A percentile compares a stretch with the other conserved stretches of the same genome.
These are phyloP conservation scores for Porphyrio hochstetteri DNA, from an alignment of 2,113 vertebrate species.

Conservation along the genomic window DNA sequence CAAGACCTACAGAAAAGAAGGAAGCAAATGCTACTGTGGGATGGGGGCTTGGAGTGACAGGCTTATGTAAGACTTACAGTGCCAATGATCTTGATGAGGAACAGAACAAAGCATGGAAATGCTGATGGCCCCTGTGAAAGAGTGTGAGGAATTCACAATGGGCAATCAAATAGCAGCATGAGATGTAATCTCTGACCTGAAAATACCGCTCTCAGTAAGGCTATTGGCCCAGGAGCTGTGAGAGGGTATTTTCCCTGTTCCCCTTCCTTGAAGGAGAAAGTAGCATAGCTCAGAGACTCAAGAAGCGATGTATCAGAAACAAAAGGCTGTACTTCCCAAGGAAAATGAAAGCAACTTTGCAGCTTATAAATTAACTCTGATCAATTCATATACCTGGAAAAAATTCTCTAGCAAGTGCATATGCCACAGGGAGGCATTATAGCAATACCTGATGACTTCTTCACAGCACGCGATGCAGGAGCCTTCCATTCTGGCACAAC, in stretches of 20 bases:
- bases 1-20: constrained; percentile 13
- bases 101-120: not conserved
- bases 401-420: not conserved
- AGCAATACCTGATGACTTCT: not conserved
- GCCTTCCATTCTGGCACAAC: not conserved
- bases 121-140: not conserved
- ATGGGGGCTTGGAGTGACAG: not conserved
- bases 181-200: not conserved
- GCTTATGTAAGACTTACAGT: not conserved
- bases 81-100: not conserved
- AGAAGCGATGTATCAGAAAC: not conserved
- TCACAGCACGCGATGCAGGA: rapidly evolving
- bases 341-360: not conserved
- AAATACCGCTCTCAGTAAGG: not conserved
- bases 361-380: not conserved
- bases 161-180: not conserved
- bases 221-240: not conserved
- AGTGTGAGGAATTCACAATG: not conserved
- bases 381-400: not conserved
- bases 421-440: not conserved
- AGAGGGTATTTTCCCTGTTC: not conserved
- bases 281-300: not conserved
- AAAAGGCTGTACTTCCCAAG: not conserved
- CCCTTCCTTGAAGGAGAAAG: not conserved
- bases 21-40: not conserved